phyloP scores from a whole-genome alignment of 2,888 invertebrate species.

The Apamea monoglypha region DNA sequence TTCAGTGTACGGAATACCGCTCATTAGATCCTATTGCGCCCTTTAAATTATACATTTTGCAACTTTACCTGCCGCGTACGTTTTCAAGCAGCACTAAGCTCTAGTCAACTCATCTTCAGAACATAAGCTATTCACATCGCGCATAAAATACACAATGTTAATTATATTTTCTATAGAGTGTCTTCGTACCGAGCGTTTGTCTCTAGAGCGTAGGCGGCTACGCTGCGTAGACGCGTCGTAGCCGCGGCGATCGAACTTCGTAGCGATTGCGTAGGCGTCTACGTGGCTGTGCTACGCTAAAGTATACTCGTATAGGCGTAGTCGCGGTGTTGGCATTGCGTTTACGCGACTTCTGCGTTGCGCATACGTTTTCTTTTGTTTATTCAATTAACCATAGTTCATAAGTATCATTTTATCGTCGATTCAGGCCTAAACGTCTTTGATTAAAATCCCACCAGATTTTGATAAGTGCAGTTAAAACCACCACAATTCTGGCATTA shows the following conservation, averaged over 20 bases:
- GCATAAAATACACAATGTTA: conserved; percentile 25
- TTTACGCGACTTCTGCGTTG: not conserved
- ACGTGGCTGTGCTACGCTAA: conserved; percentile 3
- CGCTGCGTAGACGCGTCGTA: conserved; percentile 21
- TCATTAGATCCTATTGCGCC: conserved; percentile 58
- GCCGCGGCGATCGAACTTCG: not conserved
- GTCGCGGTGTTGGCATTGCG: not conserved
- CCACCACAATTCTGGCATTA: not conserved
- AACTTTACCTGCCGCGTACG: conserved; percentile 31
- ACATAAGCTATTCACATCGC: conserved; percentile 37
- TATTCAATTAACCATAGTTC: not conserved
- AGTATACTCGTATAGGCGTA: not conserved
- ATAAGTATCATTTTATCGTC: not conserved
- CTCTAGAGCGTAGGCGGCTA: conserved; percentile 6
- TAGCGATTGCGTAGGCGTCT: conserved; percentile 7
- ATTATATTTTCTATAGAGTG: conserved; percentile 28
- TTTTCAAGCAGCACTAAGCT: conserved; percentile 53
- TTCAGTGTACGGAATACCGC: conserved; percentile 60
- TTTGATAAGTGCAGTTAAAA: not conserved
- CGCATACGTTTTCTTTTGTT: not conserved
- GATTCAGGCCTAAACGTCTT: not conserved
- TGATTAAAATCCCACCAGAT: not conserved
- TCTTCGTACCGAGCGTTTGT: conserved; percentile 1
- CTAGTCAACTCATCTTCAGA: conserved; percentile 32
- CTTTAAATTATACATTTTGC: conserved; percentile 50